Evolutionary conservation across 2,113 vertebrate genomes (phyloP), one percentile per base, ranked within the genome.

Genomic region (Bubo blakistoni): DNA sequence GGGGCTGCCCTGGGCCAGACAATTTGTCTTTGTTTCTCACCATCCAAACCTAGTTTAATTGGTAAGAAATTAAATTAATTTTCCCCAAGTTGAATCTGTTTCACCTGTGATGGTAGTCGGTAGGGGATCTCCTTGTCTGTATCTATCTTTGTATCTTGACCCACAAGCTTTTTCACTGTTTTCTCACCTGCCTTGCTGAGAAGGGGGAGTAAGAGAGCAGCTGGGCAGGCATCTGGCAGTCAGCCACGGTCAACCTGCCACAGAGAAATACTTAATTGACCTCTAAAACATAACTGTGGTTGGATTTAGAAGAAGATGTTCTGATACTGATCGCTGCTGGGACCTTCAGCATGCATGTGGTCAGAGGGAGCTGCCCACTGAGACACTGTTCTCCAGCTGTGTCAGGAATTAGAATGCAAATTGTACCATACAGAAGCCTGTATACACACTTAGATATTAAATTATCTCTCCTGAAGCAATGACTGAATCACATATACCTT

Each of bases 121-220:
- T 38, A 18, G 29, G 55, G 9, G 34, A n/a, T 85, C 22, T 90
- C 36, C 13, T 13, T 74, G 16, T 27, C 44, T 51, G 1, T 52
- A 10, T 62, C 20, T 63, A 10, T 62, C 20, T 63, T 57, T 72
- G 11, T 55, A 9, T 51, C 16, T 65, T 90, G 21, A 32, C 5
- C 9, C 17, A 26, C 0, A 3, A n/a, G 8, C 6, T 52, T 44
- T 81, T 66, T 66, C 51, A 26, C 13, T 0, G 0, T 78, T 85
- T 85, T 90, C 12, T 62, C 34, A 5, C 15, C 7, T 62, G 14
- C 42, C 21, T 79, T 52, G 25, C 34, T 74, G 40, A 40, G 46
- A 9, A 87, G 5, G 8, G 15, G 8, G 9, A 58, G 10, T 22
- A 59, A 47, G 21, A 42, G 52, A 36, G 24, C 0, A 1, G 47